Base-by-base conservation (phyloP, 1,140 invertebrate genomes). In the Drosophila subobscura region DNA sequence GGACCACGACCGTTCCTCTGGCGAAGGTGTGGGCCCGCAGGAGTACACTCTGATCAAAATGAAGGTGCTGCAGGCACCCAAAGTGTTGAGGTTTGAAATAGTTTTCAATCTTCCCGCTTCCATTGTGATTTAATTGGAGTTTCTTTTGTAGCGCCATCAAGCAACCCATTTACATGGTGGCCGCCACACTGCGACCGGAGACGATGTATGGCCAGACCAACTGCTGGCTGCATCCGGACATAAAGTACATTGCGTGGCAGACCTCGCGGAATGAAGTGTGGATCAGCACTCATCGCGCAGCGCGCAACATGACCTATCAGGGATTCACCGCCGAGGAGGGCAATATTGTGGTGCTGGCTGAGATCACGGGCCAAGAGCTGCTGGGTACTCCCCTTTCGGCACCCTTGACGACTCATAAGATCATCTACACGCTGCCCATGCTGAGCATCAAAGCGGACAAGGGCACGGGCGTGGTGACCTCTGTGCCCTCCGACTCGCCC, bases 131-230 rank as follows among this genome's bases (percentile, higher is more conserved):
- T 4, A 37, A 37, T 10, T 12, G 33, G 3, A 4, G 33, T 16
- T 5, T 29, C n/a, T 0, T 3, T 5, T 44, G 3, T 10, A 86
- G 77, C 5, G 22, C 77, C 40, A 79, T 85, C 5, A 89, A 76
- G 67, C 67, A 84, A 29, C 55, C 73, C 7, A 71, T 89, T 72
- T 89, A 72, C 16, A 29, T 99, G 49, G 98, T 99, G 10, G 98
- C 98, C 42, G 99, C 98, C n/a, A 99, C 99, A 14, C 92, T 99
- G 5, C 93, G 98, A 72, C 98, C 99, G 8, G 99, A 99, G 93
- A 99, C 99, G 1, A 99, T 99, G 99, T 99, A 99, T 92, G 99
- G 99, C 2, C 99, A 99, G 93, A 99, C 99, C 0, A 99, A 99
- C 91, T 99, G 98, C 91, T 99, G 98, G 98, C 90, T 99, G 1